Evolutionary conservation across 2,888 invertebrate genomes (phyloP).

Genomic region (Mesorhabditis sp.): DNA sequence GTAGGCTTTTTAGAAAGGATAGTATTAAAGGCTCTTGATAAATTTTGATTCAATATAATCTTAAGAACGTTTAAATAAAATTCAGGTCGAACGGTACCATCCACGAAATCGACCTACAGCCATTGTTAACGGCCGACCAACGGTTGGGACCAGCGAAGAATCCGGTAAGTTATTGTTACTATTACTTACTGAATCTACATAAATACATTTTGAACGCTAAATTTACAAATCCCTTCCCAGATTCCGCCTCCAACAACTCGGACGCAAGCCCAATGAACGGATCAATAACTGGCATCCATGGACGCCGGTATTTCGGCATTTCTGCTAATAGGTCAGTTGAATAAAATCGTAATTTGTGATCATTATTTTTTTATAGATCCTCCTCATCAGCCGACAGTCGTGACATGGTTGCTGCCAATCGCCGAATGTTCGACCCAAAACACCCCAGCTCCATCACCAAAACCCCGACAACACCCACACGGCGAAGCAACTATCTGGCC

Average conservation of each 20-base stretch:
- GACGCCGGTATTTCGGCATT: not conserved
- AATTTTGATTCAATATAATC: too few relatives aligned
- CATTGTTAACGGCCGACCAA: not conserved
- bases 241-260: not conserved
- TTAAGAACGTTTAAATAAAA: not conserved
- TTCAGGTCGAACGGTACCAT: not conserved
- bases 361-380: not conserved
- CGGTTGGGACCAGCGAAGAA: not conserved
- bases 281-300: not conserved
- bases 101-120: not conserved
- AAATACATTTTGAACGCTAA: not conserved
- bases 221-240: not conserved
- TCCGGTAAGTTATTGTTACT: not conserved
- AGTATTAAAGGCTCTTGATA: too few relatives aligned
- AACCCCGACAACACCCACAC: not conserved
- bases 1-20: slow-evolving; percentile 14
- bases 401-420: not conserved
- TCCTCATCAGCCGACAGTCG: slow-evolving; percentile 4
- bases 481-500: not conserved
- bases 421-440: slow-evolving; percentile 1
- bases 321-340: not conserved
- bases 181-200: not conserved
- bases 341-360: not conserved
- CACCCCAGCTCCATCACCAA: not conserved
- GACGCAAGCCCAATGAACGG: not conserved